Conservation (phyloP, 92 coral and sea anemone species). For the Galaxea fascicularis region DNA sequence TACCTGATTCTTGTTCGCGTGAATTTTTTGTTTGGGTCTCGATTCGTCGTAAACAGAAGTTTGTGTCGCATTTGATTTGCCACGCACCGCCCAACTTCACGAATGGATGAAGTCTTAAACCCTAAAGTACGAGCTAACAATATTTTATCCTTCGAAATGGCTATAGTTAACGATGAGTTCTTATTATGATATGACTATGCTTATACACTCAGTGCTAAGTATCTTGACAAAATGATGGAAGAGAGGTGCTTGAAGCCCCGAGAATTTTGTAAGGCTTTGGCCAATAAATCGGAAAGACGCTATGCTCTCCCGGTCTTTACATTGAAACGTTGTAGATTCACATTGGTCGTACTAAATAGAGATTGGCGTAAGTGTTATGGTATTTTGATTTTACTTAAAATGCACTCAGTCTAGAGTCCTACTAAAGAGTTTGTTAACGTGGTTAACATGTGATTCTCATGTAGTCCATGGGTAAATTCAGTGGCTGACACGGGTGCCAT, state of each 20-base stretch:
- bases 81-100: constrained; percentile 13
- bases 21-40: background rate
- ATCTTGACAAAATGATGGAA: constrained; percentile 26
- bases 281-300: background rate
- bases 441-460: constrained; percentile 95
- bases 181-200: constrained; percentile 6
- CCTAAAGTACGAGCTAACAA: constrained; percentile 29
- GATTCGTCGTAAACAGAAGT: constrained; percentile 1
- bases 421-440: constrained; percentile 95
- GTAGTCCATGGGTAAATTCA: constrained; percentile 93
- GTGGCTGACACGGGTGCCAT: constrained; percentile 77
- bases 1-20: constrained; percentile 47
- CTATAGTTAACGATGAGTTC: background rate
- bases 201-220: constrained; percentile 24
- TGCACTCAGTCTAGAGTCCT: constrained; percentile 79
- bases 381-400: constrained; percentile 28
- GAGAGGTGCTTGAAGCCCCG: background rate
- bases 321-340: constrained; percentile 12
- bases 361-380: constrained; percentile 22
- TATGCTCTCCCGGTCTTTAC: background rate
- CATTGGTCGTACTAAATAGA: constrained; percentile 26
- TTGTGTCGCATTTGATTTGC: background rate
- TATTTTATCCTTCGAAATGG: constrained; percentile 21
- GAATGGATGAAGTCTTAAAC: constrained; percentile 32
- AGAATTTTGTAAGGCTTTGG: constrained; percentile 14